These are phyloP conservation scores for Atta texana DNA, from an alignment of 1,140 invertebrate genomes.

Conservation along the genomic window DNA sequence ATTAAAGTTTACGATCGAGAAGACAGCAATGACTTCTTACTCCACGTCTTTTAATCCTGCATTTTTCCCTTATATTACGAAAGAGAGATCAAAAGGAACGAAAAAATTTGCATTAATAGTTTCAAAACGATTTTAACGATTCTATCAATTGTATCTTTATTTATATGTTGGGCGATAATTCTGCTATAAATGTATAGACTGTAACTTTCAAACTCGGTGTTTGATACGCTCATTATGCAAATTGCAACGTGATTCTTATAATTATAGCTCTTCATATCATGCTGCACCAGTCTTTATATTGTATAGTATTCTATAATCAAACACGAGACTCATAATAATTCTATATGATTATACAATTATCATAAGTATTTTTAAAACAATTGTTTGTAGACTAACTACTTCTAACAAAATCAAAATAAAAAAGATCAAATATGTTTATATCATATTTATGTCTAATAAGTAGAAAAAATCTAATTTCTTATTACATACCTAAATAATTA, in stretches of 20 bases:
- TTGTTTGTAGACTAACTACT: background rate
- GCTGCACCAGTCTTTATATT: background rate
- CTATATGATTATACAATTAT: constrained; percentile 15
- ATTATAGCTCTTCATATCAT: constrained; percentile 10
- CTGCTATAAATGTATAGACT: background rate
- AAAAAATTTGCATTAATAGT: background rate
- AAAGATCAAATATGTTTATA: background rate
- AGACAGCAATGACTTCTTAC: constrained; percentile 3
- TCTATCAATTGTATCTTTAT: background rate
- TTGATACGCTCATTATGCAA: constrained; percentile 2
- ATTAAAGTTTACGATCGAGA: constrained; percentile 4
- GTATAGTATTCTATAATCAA: constrained; percentile 1
- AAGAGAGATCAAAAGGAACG: no score
- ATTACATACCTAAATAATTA: background rate
- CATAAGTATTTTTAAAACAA: background rate
- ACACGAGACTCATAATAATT: background rate
- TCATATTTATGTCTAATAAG: background rate
- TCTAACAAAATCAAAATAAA: background rate
- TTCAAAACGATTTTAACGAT: constrained; percentile 3
- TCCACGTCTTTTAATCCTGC: background rate
- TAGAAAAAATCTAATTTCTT: background rate
- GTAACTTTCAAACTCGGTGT: background rate
- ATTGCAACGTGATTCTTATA: constrained; percentile 18
- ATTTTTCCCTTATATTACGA: background rate
- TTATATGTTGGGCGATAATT: background rate